These are phyloP conservation scores for Galendromus occidentalis DNA, from an alignment of 1,140 invertebrate species.

Conservation along the genomic window DNA sequence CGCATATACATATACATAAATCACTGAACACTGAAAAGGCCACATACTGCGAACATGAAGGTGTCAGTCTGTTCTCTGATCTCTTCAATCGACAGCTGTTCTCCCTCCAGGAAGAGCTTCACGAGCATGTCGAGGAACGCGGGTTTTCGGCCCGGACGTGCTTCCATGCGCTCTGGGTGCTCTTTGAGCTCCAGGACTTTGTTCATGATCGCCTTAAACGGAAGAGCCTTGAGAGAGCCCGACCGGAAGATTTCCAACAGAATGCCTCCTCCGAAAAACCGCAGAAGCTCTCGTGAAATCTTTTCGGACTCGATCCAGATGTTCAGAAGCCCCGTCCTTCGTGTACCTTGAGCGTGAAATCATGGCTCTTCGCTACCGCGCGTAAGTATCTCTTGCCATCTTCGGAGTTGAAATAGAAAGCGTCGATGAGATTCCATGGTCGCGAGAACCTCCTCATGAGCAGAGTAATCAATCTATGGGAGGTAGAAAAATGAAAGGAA, in stretches of 20 bases:
- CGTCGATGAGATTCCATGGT: neutral
- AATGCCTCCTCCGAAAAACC: no score
- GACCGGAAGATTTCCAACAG: no score
- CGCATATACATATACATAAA: no score
- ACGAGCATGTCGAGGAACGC: neutral
- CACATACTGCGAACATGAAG: constrained; percentile 38
- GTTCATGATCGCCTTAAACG: neutral
- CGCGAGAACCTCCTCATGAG: neutral
- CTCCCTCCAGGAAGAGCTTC: constrained; percentile 25
- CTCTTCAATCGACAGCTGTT: constrained; percentile 37
- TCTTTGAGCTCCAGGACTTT: neutral
- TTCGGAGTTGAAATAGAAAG: neutral
- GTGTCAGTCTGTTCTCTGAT: constrained; percentile 67
- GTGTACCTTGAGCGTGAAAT: neutral
- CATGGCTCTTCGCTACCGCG: neutral
- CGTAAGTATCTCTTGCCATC: neutral
- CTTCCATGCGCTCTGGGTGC: neutral
- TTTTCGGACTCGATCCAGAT: no score
- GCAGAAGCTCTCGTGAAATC: no score
- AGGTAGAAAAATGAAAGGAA: no score
- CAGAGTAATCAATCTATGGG: neutral
- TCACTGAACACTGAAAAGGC: constrained; percentile 17
- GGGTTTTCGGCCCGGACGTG: neutral
- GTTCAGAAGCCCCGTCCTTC: no score
- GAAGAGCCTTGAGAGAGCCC: no score